A percentile compares a stretch with the other conserved stretches of the same genome.
Evolutionary conservation across 2,113 vertebrate genomes (phyloP).

Genomic region (Laterallus jamaicensis): DNA sequence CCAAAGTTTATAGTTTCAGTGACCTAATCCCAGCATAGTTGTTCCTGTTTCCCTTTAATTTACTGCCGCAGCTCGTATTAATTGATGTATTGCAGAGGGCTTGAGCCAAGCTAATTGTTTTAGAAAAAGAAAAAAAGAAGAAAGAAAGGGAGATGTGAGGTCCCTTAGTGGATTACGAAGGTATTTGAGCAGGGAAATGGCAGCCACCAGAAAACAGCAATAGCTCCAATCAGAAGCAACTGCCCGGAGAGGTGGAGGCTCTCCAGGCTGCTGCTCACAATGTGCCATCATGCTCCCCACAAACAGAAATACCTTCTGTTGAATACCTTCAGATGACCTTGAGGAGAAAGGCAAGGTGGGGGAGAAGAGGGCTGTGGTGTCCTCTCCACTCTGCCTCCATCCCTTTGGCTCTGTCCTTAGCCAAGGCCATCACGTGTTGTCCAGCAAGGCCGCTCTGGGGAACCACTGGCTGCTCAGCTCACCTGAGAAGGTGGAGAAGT

Average conservation of each 20-base stretch:
- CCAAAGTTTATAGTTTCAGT: conserved; percentile 57
- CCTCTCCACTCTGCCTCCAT: too few relatives aligned
- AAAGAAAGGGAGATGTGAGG: conserved; percentile 50
- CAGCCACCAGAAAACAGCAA: not conserved
- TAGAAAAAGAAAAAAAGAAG: conserved; percentile 48
- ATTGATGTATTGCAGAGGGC: conserved; percentile 68
- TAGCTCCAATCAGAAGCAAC: conserved; percentile 4
- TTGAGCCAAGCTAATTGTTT: conserved; percentile 74
- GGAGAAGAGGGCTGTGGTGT: not conserved
- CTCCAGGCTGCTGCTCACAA: not conserved
- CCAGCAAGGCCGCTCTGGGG: not conserved
- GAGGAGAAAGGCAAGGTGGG: not conserved
- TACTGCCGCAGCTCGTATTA: conserved; percentile 45
- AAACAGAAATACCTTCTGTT: not conserved
- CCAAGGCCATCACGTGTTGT: fast-evolving
- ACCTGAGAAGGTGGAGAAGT: not conserved
- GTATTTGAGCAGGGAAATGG: not conserved
- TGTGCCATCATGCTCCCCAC: not conserved
- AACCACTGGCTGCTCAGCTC: not conserved
- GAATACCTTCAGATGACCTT: not conserved
- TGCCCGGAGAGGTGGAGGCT: not conserved
- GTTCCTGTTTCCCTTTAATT: conserved; percentile 74
- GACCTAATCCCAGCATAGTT: conserved; percentile 68
- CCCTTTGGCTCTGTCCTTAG: not conserved
- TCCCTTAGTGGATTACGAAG: conserved; percentile 50